Percentiles rank a stretch among this genome's conserved stretches.
Evolutionary conservation across 2,797 vertebrate genomes (phyloP).

Genomic region (Poliocrania exsul): DNA sequence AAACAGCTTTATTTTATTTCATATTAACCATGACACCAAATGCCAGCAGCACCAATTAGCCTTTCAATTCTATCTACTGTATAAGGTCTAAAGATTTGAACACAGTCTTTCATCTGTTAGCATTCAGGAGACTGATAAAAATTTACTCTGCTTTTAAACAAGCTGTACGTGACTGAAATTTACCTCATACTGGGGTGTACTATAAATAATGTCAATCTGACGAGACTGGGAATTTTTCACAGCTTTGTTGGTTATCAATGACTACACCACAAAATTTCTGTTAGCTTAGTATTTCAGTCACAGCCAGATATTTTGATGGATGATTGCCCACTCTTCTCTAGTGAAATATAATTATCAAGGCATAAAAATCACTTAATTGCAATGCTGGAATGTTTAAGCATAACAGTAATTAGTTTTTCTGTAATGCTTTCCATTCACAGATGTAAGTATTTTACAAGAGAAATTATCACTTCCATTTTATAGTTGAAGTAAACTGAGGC

Average conservation of each 20-base stretch:
- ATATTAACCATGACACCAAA: conserved; percentile 45
- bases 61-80: conserved; percentile 51
- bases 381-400: conserved; percentile 23
- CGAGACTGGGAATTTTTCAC: conserved; percentile 75
- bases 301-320: conserved; percentile 45
- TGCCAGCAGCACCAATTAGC: conserved; percentile 69
- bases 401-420: conserved; percentile 33
- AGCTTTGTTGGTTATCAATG: conserved; percentile 78
- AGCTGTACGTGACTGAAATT: conserved; percentile 74
- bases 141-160: conserved; percentile 70
- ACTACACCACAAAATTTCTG: conserved; percentile 73
- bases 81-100: conserved; percentile 61
- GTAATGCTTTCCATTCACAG: conserved; percentile 23
- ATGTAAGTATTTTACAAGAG: conserved; percentile 23
- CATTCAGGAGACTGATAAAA: conserved; percentile 76
- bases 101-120: conserved; percentile 70
- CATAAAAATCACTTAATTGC: conserved; percentile 27
- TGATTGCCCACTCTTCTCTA: conserved; percentile 17
- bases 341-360: conserved; percentile 45
- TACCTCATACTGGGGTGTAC: conserved; percentile 67
- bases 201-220: conserved; percentile 74
- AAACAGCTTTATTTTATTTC: conserved; percentile 57
- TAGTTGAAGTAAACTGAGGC: conserved; percentile 40
- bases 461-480: conserved; percentile 32
- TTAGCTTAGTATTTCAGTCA: conserved; percentile 19